Conservation (phyloP, 2,797 vertebrate species). For the Cirrhinus molitorella region DNA sequence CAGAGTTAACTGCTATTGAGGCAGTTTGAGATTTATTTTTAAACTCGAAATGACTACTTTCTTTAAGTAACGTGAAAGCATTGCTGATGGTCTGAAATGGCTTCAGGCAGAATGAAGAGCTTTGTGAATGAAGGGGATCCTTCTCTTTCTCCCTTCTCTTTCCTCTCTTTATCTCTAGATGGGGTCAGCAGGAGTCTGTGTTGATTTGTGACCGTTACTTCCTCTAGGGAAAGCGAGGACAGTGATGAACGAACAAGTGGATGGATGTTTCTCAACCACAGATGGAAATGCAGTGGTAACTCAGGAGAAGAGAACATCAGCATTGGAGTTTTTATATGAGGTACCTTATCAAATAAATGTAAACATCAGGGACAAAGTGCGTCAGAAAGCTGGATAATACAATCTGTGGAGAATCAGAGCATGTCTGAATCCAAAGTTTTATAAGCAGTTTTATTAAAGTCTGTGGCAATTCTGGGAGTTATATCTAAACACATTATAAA, state of each 20-base stretch:
- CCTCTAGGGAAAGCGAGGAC: constrained; percentile 19
- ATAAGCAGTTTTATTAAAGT: background rate
- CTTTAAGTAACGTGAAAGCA: background rate
- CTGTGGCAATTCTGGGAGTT: too few species aligned
- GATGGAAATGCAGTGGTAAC: background rate
- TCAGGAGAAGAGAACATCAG: background rate
- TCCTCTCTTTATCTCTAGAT: constrained; percentile 27
- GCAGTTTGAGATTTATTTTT: constrained; percentile 29
- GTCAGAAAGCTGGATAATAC: background rate
- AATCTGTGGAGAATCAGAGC: background rate
- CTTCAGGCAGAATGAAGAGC: constrained; percentile 24
- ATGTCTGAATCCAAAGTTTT: background rate
- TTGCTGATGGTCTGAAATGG: background rate
- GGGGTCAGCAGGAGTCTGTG: constrained; percentile 25
- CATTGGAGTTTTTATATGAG: background rate
- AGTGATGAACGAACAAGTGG: constrained; percentile 9
- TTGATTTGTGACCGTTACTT: constrained; percentile 32
- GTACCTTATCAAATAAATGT: constrained; percentile 2
- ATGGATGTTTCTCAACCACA: constrained; percentile 9
- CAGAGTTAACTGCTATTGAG: background rate
- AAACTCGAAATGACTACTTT: background rate
- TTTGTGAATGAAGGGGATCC: constrained; percentile 29
- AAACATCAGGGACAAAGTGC: background rate
- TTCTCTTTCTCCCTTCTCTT: constrained; percentile 23
- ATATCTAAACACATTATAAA: too few species aligned